Evolutionary conservation across 2,113 vertebrate genomes (phyloP).

Genomic region (Bos javanicus): DNA sequence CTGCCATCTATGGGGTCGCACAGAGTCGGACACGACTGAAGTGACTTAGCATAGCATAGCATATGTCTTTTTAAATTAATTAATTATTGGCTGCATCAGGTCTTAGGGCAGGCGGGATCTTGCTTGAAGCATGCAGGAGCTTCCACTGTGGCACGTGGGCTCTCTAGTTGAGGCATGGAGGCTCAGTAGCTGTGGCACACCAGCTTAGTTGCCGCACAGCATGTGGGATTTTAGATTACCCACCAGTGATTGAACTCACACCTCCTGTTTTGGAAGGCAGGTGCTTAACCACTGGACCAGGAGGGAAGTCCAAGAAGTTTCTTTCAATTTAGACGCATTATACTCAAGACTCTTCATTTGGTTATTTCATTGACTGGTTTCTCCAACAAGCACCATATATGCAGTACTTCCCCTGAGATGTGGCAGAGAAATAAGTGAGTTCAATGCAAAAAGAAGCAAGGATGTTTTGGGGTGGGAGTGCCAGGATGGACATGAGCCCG

Average conservation of each 20-base stretch:
- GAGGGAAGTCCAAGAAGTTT: neutral
- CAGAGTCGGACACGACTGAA: no score
- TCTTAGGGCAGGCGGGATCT: neutral
- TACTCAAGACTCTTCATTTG: neutral
- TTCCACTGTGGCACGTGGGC: neutral
- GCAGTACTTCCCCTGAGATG: neutral
- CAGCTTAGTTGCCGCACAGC: fast-evolving
- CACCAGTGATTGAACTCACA: neutral
- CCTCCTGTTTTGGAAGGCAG: neutral
- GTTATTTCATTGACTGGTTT: neutral
- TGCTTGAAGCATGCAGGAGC: neutral
- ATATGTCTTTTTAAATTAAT: neutral
- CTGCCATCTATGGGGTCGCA: no score
- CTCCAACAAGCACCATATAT: neutral
- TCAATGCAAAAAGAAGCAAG: neutral
- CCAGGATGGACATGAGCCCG: neutral
- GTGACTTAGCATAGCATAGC: no score
- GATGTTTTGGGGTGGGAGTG: no score
- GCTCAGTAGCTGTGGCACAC: neutral
- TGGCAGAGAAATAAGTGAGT: neutral
- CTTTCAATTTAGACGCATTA: neutral
- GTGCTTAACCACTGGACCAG: neutral
- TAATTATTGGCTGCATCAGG: neutral
- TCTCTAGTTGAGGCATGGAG: neutral
- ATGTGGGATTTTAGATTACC: neutral